These are phyloP conservation scores for Euthynnus affinis DNA, from an alignment of 2,797 vertebrate species.

Conservation along the genomic window DNA sequence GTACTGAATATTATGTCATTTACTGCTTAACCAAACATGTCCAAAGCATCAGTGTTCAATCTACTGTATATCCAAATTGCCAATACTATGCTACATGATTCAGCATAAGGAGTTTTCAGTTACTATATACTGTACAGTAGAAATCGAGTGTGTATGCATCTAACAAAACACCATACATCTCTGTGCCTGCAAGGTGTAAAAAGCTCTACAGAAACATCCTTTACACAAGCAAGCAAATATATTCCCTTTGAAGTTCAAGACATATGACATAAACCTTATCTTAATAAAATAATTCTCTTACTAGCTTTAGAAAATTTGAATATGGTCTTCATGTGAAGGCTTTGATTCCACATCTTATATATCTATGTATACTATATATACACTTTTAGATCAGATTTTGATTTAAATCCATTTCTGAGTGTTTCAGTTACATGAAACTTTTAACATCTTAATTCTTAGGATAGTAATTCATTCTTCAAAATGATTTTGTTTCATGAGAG, in stretches of 20 bases:
- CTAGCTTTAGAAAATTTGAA: slow-evolving; percentile 40
- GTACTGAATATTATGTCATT: slow-evolving; percentile 18
- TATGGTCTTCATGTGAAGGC: slow-evolving; percentile 39
- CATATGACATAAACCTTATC: slow-evolving; percentile 41
- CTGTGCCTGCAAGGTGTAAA: slow-evolving; percentile 9
- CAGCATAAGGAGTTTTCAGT: slow-evolving; percentile 21
- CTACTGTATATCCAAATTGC: not conserved
- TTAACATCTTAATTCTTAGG: slow-evolving; percentile 21
- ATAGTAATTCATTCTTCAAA: slow-evolving; percentile 13
- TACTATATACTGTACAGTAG: not conserved
- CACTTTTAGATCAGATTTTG: slow-evolving; percentile 12
- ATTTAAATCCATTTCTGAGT: slow-evolving; percentile 28
- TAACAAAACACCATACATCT: not conserved
- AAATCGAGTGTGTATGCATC: slow-evolving; percentile 18
- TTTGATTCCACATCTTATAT: slow-evolving; percentile 46
- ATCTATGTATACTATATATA: slow-evolving; percentile 37
- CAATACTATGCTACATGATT: slow-evolving; percentile 27
- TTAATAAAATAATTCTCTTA: slow-evolving; percentile 45
- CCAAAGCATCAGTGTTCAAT: not conserved
- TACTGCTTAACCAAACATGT: slow-evolving; percentile 24
- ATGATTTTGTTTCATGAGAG: slow-evolving; percentile 31
- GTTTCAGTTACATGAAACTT: slow-evolving; percentile 20
- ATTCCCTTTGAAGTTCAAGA: slow-evolving; percentile 63
- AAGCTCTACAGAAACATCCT: slow-evolving; percentile 30
- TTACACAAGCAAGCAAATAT: slow-evolving; percentile 44